These are phyloP conservation scores for Synanthedon formicaeformis DNA, from an alignment of 2,888 invertebrate species.

Conservation along the genomic window DNA sequence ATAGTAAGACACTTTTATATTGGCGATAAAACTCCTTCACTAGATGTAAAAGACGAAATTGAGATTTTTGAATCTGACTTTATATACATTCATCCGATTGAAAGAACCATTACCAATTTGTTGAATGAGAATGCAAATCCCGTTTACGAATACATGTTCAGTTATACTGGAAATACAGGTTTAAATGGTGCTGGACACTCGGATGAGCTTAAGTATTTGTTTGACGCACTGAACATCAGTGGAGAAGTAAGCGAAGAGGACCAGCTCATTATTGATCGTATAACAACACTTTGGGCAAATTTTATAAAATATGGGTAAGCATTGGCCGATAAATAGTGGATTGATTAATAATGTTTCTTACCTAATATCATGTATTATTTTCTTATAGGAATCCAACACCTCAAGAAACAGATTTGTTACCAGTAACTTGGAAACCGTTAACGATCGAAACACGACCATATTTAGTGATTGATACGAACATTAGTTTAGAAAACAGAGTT, in stretches of 20 bases:
- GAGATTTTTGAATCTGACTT: conserved; percentile 50
- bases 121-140: conserved; percentile 40
- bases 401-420: conserved; percentile 24
- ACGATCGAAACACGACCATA: conserved; percentile 32
- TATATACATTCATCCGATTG: conserved; percentile 40
- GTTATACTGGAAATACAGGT: conserved; percentile 29
- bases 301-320: conserved; percentile 57
- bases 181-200: conserved; percentile 31
- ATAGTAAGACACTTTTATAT: conserved; percentile 46
- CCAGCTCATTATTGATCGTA: conserved; percentile 31
- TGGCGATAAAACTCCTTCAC: conserved; percentile 40
- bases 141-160: conserved; percentile 46
- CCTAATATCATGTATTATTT: background rate
- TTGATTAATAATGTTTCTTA: background rate
- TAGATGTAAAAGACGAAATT: conserved; percentile 23
- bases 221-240: conserved; percentile 16
- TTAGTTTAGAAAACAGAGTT: conserved; percentile 32
- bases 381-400: conserved; percentile 50
- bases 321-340: background rate
- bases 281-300: conserved; percentile 49
- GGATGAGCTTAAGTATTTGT: conserved; percentile 46
- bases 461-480: conserved; percentile 38
- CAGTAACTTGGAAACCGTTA: conserved; percentile 37
- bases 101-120: conserved; percentile 36
- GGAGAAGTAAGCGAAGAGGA: conserved; percentile 24